A percentile compares a stretch with the other conserved stretches of the same genome.
These are phyloP conservation scores for Polydrusus tereticollis DNA, from an alignment of 2,888 invertebrate genomes.

Conservation along the genomic window DNA sequence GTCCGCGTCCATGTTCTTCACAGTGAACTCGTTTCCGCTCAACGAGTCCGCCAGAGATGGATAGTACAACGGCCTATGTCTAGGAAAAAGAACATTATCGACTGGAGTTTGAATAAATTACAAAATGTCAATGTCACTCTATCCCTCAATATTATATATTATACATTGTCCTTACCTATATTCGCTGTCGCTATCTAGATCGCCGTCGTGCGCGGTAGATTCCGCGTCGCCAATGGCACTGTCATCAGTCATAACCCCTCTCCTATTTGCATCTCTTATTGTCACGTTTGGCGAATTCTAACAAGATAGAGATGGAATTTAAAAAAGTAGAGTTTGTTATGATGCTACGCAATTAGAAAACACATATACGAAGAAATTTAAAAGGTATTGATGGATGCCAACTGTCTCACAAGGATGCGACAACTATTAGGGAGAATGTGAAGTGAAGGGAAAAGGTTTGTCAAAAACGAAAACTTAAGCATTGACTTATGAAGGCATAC, in stretches of 20 bases:
- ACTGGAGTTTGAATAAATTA: too few relatives aligned
- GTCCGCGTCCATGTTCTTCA: constrained; percentile 89
- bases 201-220: constrained; percentile 87
- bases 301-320: background rate
- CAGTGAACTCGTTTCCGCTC: constrained; percentile 81
- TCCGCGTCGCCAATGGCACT: constrained; percentile 61
- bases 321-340: background rate
- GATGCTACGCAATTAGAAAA: too few relatives aligned
- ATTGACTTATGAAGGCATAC: too few relatives aligned
- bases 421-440: too few relatives aligned
- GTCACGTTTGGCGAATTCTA: constrained; percentile 40
- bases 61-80: constrained; percentile 43
- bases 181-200: constrained; percentile 88
- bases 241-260: constrained; percentile 67
- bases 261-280: constrained; percentile 51
- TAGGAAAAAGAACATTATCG: constrained; percentile 18
- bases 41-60: constrained; percentile 45
- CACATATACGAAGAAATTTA: too few relatives aligned
- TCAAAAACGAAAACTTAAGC: too few relatives aligned
- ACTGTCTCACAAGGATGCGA: too few relatives aligned
- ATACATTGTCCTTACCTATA: constrained; percentile 67
- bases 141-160: background rate
- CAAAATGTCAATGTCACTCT: background rate
- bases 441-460: too few relatives aligned
- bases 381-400: too few relatives aligned